Evolutionary conservation across 2,888 invertebrate genomes (phyloP).

Genomic region (Lasius platythorax): DNA sequence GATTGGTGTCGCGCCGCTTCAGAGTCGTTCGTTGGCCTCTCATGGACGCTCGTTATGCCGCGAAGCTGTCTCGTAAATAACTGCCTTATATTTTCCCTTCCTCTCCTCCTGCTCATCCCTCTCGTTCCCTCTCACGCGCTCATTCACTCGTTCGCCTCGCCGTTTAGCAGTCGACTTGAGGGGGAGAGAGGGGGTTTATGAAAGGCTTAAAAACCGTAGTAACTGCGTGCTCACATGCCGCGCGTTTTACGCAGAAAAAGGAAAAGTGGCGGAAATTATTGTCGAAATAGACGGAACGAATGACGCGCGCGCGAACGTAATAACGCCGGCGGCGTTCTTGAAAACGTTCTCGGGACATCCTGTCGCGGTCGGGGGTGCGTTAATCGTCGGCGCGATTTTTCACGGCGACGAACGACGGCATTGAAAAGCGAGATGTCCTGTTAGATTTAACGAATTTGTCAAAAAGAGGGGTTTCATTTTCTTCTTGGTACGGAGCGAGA

Average conservation of each 20-base stretch:
- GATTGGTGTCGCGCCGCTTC: slow-evolving; percentile 81
- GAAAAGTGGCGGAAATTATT: slow-evolving; percentile 49
- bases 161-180: slow-evolving; percentile 54
- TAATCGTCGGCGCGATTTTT: slow-evolving; percentile 13
- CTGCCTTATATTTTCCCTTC: slow-evolving; percentile 78
- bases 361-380: slow-evolving; percentile 26
- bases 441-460: slow-evolving; percentile 19
- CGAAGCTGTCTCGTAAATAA: slow-evolving; percentile 84
- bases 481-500: background rate
- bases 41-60: slow-evolving; percentile 81
- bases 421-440: slow-evolving; percentile 13
- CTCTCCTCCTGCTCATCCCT: slow-evolving; percentile 51
- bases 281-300: slow-evolving; percentile 41
- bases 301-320: slow-evolving; percentile 17
- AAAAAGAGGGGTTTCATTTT: no score
- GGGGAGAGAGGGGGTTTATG: slow-evolving; percentile 49
- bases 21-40: slow-evolving; percentile 79
- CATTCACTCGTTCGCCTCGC: slow-evolving; percentile 68
- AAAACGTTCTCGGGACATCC: background rate
- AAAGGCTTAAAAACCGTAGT: slow-evolving; percentile 66
- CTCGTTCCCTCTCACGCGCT: slow-evolving; percentile 56
- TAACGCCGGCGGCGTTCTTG: slow-evolving; percentile 14
- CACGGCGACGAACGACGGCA: background rate
- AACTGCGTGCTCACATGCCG: slow-evolving; percentile 45
- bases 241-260: slow-evolving; percentile 30